phyloP scores from a whole-genome alignment of 2,113 vertebrate species.

The Indicator indicator region DNA sequence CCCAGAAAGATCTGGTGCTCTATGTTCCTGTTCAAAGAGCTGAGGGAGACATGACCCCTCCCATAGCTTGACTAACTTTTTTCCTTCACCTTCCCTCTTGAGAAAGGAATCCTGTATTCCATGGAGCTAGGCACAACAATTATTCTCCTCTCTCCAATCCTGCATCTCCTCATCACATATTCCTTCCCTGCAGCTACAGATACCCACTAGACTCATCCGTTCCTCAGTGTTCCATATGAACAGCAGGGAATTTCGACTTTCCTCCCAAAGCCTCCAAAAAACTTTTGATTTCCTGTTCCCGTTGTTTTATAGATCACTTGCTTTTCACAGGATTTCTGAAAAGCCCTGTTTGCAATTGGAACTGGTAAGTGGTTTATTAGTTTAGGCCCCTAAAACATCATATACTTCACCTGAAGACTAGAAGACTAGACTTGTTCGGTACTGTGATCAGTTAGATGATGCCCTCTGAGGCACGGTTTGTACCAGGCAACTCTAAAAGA shows the following conservation, averaged over 20 bases:
- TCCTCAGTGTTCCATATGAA: background rate
- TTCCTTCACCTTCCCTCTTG: background rate
- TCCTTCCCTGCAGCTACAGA: background rate
- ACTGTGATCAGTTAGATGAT: background rate
- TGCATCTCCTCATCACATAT: accelerated
- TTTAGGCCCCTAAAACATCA: background rate
- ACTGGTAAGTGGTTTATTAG: background rate
- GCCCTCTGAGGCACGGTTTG: background rate
- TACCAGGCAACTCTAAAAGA: background rate
- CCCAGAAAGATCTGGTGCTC: background rate
- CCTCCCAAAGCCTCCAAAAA: background rate
- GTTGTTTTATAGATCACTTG: background rate
- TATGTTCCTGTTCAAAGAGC: background rate
- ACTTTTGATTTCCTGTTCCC: background rate
- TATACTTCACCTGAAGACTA: background rate
- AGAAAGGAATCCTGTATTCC: background rate
- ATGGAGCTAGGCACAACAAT: accelerated
- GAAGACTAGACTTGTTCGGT: background rate
- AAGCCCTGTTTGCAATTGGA: background rate
- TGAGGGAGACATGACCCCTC: background rate
- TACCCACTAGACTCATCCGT: background rate
- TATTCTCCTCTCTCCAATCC: background rate
- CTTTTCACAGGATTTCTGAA: background rate
- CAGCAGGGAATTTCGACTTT: background rate
- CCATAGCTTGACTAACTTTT: background rate